Percentiles rank a stretch among this genome's conserved stretches.
Conservation (phyloP, 2,797 vertebrate species). For the Selene dorsalis region DNA sequence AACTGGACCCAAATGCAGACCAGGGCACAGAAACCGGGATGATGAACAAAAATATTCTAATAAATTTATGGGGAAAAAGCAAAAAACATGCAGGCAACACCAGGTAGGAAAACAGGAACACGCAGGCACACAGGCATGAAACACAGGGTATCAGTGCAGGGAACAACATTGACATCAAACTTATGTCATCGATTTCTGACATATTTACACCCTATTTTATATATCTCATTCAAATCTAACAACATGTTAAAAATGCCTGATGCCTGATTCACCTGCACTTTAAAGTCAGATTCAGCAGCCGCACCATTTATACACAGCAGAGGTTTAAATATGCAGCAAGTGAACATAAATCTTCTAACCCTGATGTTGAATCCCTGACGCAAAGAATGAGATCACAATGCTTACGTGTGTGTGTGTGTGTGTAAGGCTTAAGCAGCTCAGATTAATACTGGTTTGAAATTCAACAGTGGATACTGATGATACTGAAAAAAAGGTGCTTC, state of each 20-base stretch:
- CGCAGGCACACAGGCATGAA: too few species aligned
- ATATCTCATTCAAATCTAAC: too few species aligned
- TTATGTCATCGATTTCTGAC: too few species aligned
- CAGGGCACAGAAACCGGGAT: too few species aligned
- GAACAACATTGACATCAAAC: too few species aligned
- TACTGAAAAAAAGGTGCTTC: slow-evolving; percentile 10
- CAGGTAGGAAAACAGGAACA: too few species aligned
- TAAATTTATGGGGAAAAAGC: too few species aligned
- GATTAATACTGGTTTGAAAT: slow-evolving; percentile 34
- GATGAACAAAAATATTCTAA: too few species aligned
- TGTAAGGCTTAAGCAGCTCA: slow-evolving; percentile 34
- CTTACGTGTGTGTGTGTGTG: slow-evolving; percentile 13
- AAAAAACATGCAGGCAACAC: too few species aligned
- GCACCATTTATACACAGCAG: not conserved
- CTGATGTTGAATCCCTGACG: slow-evolving; percentile 11
- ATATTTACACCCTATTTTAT: too few species aligned
- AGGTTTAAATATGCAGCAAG: not conserved
- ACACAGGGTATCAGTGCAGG: too few species aligned
- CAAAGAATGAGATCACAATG: not conserved
- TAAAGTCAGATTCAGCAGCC: not conserved
- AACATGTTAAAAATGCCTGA: not conserved
- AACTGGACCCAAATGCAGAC: too few species aligned
- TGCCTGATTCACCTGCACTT: not conserved
- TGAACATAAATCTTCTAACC: slow-evolving; percentile 2
- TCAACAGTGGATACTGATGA: slow-evolving; percentile 23